Base-by-base conservation (phyloP, 2,113 vertebrate genomes). In the Acinonyx jubatus region DNA sequence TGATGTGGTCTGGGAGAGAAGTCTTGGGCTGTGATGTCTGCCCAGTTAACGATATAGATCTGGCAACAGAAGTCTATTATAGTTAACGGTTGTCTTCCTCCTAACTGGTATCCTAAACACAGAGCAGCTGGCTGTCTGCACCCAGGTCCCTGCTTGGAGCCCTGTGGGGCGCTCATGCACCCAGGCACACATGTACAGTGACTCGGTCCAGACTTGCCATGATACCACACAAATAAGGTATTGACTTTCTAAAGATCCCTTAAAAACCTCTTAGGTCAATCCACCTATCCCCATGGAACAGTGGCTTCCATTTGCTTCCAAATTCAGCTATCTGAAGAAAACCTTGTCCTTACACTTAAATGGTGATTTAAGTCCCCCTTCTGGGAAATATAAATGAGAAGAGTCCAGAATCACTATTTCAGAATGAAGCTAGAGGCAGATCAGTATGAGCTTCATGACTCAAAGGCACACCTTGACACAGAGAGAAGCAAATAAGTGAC, bases 81-180 rank as follows among this genome's bases (percentile, higher is more conserved):
- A 25, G 7, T 38, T 31, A 76, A 61, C 80, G 55, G 33, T 3
- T 16, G 31, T 69, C 38, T 16, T 57, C 55, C n/a, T 15, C 63
- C 25, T 69, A 10, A 14, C 13, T 38, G 65, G 57, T 10, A 29
- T 36, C 68, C 23, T 38, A 10, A 15, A 1, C 48, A 16, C 31
- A 21, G 91, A 33, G 31, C 63, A 14, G 9, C 8, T 15, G 45
- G n/a, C 68, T 4, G 3, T 16, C 82, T 69, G 31, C 19, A 0
- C 7, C 18, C 8, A 7, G 6, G 61, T 11, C 57, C 69, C 65
- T 9, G 2, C n/a, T 27, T 8, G 88, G 29, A 31, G 38, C 0
- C 25, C 5, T 9, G 27, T 13, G 69, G 12, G 19, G 15, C 11
- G 18, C 0, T 3, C 16, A 33, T 1, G 33, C 5, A 18, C 27